Percentiles rank a stretch among this genome's conserved stretches.
These are phyloP conservation scores for Eulemur mongoz DNA, from an alignment of 2,797 vertebrate genomes.

Conservation along the genomic window DNA sequence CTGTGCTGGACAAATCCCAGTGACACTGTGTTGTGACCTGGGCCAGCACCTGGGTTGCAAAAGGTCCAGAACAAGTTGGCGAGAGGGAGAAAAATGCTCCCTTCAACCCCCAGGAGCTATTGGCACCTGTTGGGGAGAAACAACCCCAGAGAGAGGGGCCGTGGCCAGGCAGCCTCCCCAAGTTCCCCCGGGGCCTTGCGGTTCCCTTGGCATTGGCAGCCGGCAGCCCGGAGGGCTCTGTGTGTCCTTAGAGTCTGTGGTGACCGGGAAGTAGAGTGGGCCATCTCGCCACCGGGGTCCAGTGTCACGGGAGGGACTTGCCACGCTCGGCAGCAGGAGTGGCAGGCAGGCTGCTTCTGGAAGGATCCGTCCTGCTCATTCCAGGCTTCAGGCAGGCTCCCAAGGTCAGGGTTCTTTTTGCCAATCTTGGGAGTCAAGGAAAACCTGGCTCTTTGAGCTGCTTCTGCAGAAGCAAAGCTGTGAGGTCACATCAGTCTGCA, in stretches of 20 bases:
- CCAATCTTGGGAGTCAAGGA: not conserved
- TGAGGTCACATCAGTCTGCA: not conserved
- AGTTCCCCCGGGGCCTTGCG: not conserved
- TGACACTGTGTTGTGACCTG: not conserved
- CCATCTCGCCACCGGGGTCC: constrained; percentile 19
- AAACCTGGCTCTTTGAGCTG: not conserved
- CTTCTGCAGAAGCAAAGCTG: not conserved
- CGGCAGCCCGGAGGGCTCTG: not conserved
- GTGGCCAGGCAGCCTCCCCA: not conserved
- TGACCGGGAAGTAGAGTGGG: constrained; percentile 16
- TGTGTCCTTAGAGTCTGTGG: constrained; percentile 46
- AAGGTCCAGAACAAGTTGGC: not conserved
- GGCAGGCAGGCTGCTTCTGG: constrained; percentile 32
- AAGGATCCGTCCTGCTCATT: not conserved
- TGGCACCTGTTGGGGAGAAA: not conserved
- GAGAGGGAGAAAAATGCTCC: not conserved
- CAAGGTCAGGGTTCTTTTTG: constrained; percentile 25
- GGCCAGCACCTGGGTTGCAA: not conserved
- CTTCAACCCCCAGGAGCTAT: not conserved
- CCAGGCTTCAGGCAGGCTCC: not conserved
- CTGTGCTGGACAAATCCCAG: not conserved
- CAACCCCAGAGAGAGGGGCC: not conserved
- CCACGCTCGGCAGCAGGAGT: not conserved
- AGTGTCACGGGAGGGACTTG: not conserved
- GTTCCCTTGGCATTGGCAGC: not conserved